Evolutionary conservation across 2,113 vertebrate genomes (phyloP), one percentile per base, ranked within the genome.

Genomic region (Phrynocephalus versicolor): DNA sequence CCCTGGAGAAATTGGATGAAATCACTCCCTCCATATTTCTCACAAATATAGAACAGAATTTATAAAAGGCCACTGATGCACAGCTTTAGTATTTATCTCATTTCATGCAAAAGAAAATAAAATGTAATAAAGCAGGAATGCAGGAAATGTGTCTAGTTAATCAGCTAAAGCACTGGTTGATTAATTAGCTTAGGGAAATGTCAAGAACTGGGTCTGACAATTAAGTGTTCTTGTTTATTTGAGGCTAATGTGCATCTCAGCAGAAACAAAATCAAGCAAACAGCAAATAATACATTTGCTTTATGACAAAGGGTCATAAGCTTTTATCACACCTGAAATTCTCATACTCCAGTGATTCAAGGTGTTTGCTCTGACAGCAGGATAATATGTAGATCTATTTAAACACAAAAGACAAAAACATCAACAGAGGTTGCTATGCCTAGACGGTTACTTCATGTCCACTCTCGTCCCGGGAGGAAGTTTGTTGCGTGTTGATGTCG

Each of bases 351-450:
- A 76, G 45, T 57, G 57, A 12, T 25, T 55, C 30, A 23, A 81
- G 69, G 39, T 64, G 33, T 18, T 30, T 81, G 41, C 64, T 33
- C 27, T 69, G 41, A n/a, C 39, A n/a, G 19, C 55, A 64, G 67
- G 79, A 45, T 45, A 15, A 64, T n/a, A 81, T 69, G 64, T 39
- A 81, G 18, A 51, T 80, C n/a, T 80, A 65, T 80, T 80, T 41
- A 45, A 45, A 64, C 27, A 3, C 15, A 81, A n/a, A n/a, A n/a
- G n/a, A n/a, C 16, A 67, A 18, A 30, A 69, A 23, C 30, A 51
- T 33, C 39, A 55, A 7, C 45, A 33, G 25, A 69, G 41, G 41
- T 37, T 79, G 33, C 21, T 30, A 64, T 79, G 19, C n/a, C 14
- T 23, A n/a, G n/a, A n/a, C n/a, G n/a, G n/a, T n/a, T n/a, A n/a